These are phyloP conservation scores for Phenganax stokvisi DNA, from an alignment of 92 coral and sea anemone species.

Conservation along the genomic window DNA sequence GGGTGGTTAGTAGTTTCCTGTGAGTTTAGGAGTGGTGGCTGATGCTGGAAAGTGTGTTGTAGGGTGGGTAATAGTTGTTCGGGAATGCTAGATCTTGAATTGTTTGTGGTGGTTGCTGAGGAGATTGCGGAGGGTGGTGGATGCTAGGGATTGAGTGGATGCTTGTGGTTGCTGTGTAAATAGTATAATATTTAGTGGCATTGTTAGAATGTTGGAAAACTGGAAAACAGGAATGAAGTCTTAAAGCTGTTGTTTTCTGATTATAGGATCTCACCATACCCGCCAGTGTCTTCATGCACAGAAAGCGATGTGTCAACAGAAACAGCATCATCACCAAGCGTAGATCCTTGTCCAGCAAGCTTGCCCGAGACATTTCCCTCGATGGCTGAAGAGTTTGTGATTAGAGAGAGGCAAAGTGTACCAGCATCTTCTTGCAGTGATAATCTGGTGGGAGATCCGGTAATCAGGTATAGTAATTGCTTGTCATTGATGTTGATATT, in stretches of 20 bases:
- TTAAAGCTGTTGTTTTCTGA: neutral
- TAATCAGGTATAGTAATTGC: too few species aligned
- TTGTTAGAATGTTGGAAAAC: neutral
- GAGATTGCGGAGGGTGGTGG: too few species aligned
- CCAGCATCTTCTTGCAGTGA: neutral
- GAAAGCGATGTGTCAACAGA: slow-evolving; percentile 17
- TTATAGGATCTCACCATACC: neutral
- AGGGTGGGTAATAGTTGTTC: too few species aligned
- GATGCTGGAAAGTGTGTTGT: too few species aligned
- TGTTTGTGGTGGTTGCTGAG: too few species aligned
- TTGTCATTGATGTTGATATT: too few species aligned
- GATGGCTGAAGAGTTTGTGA: neutral
- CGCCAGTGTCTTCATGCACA: neutral
- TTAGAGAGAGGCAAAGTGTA: neutral
- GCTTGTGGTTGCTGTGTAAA: too few species aligned
- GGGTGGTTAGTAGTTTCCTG: too few species aligned
- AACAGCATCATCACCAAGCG: slow-evolving; percentile 13
- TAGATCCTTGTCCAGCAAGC: slow-evolving; percentile 2
- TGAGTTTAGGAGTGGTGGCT: too few species aligned
- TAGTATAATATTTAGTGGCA: neutral
- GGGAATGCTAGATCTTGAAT: too few species aligned
- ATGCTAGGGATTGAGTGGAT: too few species aligned
- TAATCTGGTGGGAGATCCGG: neutral
- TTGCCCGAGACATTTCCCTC: neutral
- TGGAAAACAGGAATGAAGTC: neutral